Evolutionary conservation across 2,888 invertebrate species (phyloP), one percentile per base, ranked within the genome.

Genomic region (Hydriomena furcata): DNA sequence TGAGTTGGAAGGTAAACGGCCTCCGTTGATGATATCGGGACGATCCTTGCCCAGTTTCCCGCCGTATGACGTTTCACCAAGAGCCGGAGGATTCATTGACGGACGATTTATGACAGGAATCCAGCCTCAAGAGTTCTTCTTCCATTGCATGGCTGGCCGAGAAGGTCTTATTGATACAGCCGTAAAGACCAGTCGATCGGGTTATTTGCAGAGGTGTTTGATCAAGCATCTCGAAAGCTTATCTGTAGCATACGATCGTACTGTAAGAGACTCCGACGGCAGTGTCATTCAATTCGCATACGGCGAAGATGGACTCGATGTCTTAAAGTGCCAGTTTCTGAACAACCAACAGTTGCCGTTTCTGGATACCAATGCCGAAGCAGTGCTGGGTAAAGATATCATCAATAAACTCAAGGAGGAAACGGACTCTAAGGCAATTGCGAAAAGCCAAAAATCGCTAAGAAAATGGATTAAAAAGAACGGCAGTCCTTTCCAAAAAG

Each of bases 111-210:
- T 99, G 94, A 99, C 99, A 0, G 99, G 99, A n/a, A 97, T 99
- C 65, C 94, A 96, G 71, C 98, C 99, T 0, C 98, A 98, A 83
- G 99, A 99, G 75, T 98, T 98, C 79, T 99, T 98, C 89, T 99
- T 99, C 87, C 99, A 99, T 92, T 99, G 99, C 75, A 99, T 99
- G 99, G 99, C 99, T 44, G 99, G 99, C 45, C 93, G 99, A 82
- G 99, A 99, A 93, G 97, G 99, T 91, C 93, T 99, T 44, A 97
- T 99, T 68, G 99, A 99, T 93, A 99, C 99, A 2, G 99, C 99
- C 58, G 99, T 99, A 0, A 99, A 99, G 91, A 99, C 99, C 0
- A 98, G 98, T 87, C 94, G 99, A 55, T 98, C 98, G 65, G 99
- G 99, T 64, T 99, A 99, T 81, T 91, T 99, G 46, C 98, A 99